Evolutionary conservation across 2,113 vertebrate genomes (phyloP), one percentile per base, ranked within the genome.

Genomic region (Osmerus mordax): DNA sequence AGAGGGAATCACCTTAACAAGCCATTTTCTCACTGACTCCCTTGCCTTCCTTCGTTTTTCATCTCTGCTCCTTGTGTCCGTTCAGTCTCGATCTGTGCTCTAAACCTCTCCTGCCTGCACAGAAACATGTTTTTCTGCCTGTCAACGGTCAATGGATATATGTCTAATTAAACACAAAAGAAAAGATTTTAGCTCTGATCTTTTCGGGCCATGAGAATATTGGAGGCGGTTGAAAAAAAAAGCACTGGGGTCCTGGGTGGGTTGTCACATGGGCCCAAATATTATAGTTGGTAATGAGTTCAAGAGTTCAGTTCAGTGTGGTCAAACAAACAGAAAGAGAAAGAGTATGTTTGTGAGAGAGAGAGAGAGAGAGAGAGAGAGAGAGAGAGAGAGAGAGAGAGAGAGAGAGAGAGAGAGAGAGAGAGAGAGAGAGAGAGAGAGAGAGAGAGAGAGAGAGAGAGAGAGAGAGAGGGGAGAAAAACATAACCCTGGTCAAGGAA

Each of bases 211-310:
- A 75, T 86, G 85, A 82, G 83, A 90, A 90, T 77, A 78, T 71
- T 19, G 70, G 84, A 89, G 83, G 86, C 80, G 81, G 81, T 88
- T 86, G 85, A 84, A 76, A 84, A 84, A 83, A 80, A 84, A 83
- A 81, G 76, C 69, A 69, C 63, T 29, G 16, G 53, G 74, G 78
- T 75, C 72, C 58, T 63, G 63, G 32, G 80, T 91, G 88, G 90
- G 91, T 93, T 90, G 90, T 87, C 90, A 86, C 72, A 54, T 67
- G 78, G 83, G 82, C 86, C 84, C 82, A 87, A 87, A 89, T 89
- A 89, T 90, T 87, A 81, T 75, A 84, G 75, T 79, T 75, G 83
- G 70, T 83, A 78, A 88, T 84, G 80, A 36, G 72, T 56, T 76
- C 78, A 72, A 70, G 83, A 87, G 86, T 89, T 91, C 86, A 87